phyloP scores from a whole-genome alignment of 2,888 invertebrate genomes.

The Xestobium rufovillosum region DNA sequence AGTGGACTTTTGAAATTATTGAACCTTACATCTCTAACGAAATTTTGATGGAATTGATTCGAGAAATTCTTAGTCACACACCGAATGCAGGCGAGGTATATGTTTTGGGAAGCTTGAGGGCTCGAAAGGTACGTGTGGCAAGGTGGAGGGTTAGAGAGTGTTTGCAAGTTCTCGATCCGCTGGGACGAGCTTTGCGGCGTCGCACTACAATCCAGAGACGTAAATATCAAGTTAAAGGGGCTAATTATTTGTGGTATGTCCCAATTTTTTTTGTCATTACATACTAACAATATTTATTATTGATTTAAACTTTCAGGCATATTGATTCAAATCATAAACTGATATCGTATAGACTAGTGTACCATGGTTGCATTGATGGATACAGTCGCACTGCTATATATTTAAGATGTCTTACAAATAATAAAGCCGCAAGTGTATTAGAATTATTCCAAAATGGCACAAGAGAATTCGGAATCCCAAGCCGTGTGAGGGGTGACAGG shows the following conservation, averaged over 20 bases:
- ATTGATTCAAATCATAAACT: slow-evolving; percentile 20
- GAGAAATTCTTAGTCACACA: slow-evolving; percentile 9
- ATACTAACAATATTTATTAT: slow-evolving; percentile 3
- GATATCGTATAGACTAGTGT: slow-evolving; percentile 14
- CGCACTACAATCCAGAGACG: slow-evolving; percentile 11
- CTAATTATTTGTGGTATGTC: slow-evolving; percentile 15
- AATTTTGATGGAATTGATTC: slow-evolving; percentile 7
- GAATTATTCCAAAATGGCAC: slow-evolving; percentile 15
- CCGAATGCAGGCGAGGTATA: slow-evolving; percentile 16
- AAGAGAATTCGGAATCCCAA: slow-evolving; percentile 16
- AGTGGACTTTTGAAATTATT: slow-evolving; percentile 3
- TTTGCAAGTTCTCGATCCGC: slow-evolving; percentile 11
- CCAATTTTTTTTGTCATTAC: slow-evolving; percentile 7
- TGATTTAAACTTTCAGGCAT: slow-evolving; percentile 16
- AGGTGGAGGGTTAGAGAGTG: slow-evolving; percentile 12
- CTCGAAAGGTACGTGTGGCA: slow-evolving; percentile 9
- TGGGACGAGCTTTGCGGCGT: slow-evolving; percentile 9
- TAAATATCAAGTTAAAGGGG: slow-evolving; percentile 13
- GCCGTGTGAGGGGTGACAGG: slow-evolving; percentile 16
- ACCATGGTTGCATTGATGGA: slow-evolving; percentile 19
- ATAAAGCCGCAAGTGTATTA: slow-evolving; percentile 16
- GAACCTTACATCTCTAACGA: slow-evolving; percentile 9
- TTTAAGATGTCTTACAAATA: slow-evolving; percentile 15
- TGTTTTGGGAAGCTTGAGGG: slow-evolving; percentile 12
- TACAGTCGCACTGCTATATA: slow-evolving; percentile 17